Percentiles rank a stretch among this genome's conserved stretches.
Conservation (phyloP, 1,140 invertebrate genomes). For the Agrilus planipennis region DNA sequence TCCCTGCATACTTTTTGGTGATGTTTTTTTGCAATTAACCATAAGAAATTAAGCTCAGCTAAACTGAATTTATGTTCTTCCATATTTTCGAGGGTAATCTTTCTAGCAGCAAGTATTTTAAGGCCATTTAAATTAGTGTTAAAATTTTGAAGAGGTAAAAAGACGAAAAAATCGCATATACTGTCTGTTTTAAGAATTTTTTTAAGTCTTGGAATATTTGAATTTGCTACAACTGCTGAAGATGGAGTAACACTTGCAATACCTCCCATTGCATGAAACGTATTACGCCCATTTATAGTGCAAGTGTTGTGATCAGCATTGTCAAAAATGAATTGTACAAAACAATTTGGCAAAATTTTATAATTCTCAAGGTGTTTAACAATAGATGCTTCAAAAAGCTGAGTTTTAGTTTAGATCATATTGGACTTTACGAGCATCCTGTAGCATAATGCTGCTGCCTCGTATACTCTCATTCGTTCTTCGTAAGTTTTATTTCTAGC, state of each 20-base stretch:
- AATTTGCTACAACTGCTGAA: not conserved
- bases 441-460: too few relatives aligned
- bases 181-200: not conserved
- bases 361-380: slow-evolving; percentile 6
- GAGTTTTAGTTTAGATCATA: too few relatives aligned
- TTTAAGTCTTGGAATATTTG: not conserved
- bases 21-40: too few relatives aligned
- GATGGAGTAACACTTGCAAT: slow-evolving; percentile 12
- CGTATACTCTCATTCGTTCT: too few relatives aligned
- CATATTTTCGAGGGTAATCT: too few relatives aligned
- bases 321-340: slow-evolving; percentile 29
- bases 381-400: slow-evolving; percentile 23
- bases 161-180: not conserved
- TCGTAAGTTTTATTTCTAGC: too few relatives aligned
- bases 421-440: too few relatives aligned
- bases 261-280: slow-evolving; percentile 25
- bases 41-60: too few relatives aligned
- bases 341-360: slow-evolving; percentile 4
- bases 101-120: too few relatives aligned
- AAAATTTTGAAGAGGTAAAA: not conserved
- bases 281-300: slow-evolving; percentile 21
- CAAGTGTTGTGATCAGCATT: slow-evolving; percentile 23
- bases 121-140: too few relatives aligned
- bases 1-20: too few relatives aligned
- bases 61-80: too few relatives aligned